Conservation (phyloP, 2,113 vertebrate genomes). For the Corythornis vintsioides region DNA sequence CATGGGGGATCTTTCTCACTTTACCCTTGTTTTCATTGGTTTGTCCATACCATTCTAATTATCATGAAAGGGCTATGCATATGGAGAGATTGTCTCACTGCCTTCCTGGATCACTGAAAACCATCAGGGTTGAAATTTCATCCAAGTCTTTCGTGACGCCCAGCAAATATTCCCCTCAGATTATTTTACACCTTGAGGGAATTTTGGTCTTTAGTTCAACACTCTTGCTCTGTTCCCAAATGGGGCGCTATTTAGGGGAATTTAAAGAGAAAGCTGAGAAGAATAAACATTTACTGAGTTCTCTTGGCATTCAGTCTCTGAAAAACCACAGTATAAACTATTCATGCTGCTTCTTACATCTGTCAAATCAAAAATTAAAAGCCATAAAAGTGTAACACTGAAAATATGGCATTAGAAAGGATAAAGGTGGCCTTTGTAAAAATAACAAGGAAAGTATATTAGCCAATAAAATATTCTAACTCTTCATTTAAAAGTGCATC, state of each 20-base stretch:
- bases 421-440: constrained; percentile 87
- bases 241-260: constrained; percentile 82
- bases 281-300: constrained; percentile 88
- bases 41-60: constrained; percentile 83
- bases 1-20: constrained; percentile 81
- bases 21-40: constrained; percentile 82
- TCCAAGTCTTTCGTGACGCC: constrained; percentile 83
- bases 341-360: constrained; percentile 84
- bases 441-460: constrained; percentile 85
- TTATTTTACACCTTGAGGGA: constrained; percentile 86
- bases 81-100: constrained; percentile 83
- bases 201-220: constrained; percentile 86
- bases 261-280: constrained; percentile 86
- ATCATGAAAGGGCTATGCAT: constrained; percentile 82
- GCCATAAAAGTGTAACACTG: constrained; percentile 86
- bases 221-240: constrained; percentile 85
- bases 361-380: constrained; percentile 84
- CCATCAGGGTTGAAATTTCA: constrained; percentile 86
- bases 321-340: constrained; percentile 86
- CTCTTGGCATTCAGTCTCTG: constrained; percentile 85
- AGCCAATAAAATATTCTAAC: constrained; percentile 87
- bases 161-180: constrained; percentile 82
- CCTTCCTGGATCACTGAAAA: constrained; percentile 83
- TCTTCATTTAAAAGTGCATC: constrained; percentile 88
- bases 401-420: constrained; percentile 86